Percentiles rank a stretch among this genome's conserved stretches.
Evolutionary conservation across 2,797 vertebrate species (phyloP).

Genomic region (Channallabes apus): DNA sequence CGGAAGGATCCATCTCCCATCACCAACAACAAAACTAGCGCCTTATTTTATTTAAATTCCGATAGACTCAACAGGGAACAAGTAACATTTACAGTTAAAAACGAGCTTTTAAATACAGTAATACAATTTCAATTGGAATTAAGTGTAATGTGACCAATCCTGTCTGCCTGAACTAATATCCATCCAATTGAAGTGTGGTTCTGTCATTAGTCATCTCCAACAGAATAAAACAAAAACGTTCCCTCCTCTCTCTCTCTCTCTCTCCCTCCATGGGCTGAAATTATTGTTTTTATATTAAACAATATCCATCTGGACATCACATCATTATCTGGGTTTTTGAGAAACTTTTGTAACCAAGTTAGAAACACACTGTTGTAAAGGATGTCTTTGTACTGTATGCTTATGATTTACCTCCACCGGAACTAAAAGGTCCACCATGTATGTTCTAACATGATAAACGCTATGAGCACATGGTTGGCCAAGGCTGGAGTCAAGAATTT

Average conservation of each 20-base stretch:
- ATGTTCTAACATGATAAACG: too few species aligned
- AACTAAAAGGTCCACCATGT: too few species aligned
- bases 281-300: background rate
- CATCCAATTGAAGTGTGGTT: background rate
- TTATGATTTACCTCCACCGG: too few species aligned
- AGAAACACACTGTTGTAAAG: background rate
- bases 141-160: background rate
- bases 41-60: background rate
- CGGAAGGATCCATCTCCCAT: background rate
- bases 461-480: background rate
- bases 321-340: background rate
- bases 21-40: background rate
- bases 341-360: background rate
- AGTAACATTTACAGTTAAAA: background rate
- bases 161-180: background rate
- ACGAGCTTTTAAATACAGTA: background rate
- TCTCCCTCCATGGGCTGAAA: background rate
- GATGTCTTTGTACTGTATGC: background rate
- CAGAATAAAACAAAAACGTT: background rate
- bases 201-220: background rate
- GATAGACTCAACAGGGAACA: conserved; percentile 2
- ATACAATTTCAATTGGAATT: conserved; percentile 1
- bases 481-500: background rate
- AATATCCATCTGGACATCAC: background rate
- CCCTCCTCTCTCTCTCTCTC: background rate